Base-by-base conservation (phyloP, 1,140 invertebrate species). In the Drosophila ananassae region DNA sequence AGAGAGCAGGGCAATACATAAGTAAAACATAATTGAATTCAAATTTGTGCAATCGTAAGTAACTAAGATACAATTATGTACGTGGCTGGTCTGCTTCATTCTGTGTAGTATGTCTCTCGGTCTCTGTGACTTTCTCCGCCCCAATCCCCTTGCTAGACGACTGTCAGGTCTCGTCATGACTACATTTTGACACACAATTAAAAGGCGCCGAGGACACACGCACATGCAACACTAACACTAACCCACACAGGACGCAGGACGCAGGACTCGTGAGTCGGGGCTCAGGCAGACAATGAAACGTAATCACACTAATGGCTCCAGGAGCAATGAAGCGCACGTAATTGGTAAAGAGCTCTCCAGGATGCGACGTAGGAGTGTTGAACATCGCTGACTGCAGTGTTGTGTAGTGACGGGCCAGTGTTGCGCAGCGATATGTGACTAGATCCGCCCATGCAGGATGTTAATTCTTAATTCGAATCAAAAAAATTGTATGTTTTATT, bases 61-160 rank as follows among this genome's bases (percentile, higher is more conserved):
- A 89, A 89, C 83, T 89, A 89, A 89, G 83, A 89, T 89, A 89
- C 83, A 89, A 89, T 89, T 89, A 89, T 89, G 79, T 89, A 87
- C 82, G 82, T 87, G 82, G 82, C 82, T 83, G 71, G 66, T 76
- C 61, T 66, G 51, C 61, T 78, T 34, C 62, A 48, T 50, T 59
- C 59, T 51, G 34, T 44, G 50, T 46, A 13, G 34, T 44, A 55
- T 46, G 21, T 47, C 48, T 34, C 24, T 30, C 56, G 62, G 25
- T 51, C 56, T 25, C 25, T 48, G 10, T 63, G 21, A 50, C 52
- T 66, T 48, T 63, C 39, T 47, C 10, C 58, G 13, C 47, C 9
- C 37, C 46, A 17, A 41, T 46, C 39, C 66, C 67, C 47, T 54
- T 77, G 34, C 41, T 50, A 54, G 41, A 68, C 32, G 73, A 75